Percentiles rank a stretch among this genome's conserved stretches.
These are phyloP conservation scores for Acrossocheilus fasciatus DNA, from an alignment of 2,797 vertebrate species.

Conservation along the genomic window DNA sequence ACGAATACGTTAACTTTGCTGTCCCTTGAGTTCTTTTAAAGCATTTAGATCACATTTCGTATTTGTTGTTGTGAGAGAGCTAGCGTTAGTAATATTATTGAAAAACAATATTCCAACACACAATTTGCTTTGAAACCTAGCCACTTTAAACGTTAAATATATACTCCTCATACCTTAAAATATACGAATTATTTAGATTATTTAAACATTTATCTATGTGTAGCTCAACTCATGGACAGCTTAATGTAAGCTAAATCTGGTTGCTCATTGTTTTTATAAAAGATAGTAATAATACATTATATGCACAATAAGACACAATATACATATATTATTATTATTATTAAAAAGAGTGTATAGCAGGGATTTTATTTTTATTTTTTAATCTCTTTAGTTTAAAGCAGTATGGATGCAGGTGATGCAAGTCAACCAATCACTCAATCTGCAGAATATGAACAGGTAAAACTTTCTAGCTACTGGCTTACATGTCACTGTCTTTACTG, in stretches of 20 bases:
- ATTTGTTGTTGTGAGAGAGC: neutral
- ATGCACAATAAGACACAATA: neutral
- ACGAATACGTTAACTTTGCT: neutral
- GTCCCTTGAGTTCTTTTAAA: neutral
- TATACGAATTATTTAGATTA: neutral
- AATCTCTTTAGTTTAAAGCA: neutral
- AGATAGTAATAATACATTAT: neutral
- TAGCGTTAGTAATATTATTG: too few relatives aligned
- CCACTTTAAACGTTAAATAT: neutral
- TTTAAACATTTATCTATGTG: too few relatives aligned
- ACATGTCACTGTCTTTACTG: neutral
- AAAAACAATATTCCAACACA: too few relatives aligned
- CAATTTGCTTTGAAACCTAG: neutral
- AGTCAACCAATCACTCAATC: neutral
- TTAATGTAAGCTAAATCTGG: neutral
- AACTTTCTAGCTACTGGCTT: neutral
- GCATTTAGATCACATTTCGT: neutral
- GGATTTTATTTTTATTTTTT: neutral
- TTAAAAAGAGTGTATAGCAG: neutral
- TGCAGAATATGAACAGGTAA: slow-evolving; percentile 20
- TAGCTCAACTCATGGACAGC: neutral
- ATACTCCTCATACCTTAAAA: neutral
- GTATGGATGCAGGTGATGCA: neutral
- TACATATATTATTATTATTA: neutral
- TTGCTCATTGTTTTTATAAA: neutral